These are phyloP conservation scores for Psophia crepitans DNA, from an alignment of 2,113 vertebrate genomes.

Conservation along the genomic window DNA sequence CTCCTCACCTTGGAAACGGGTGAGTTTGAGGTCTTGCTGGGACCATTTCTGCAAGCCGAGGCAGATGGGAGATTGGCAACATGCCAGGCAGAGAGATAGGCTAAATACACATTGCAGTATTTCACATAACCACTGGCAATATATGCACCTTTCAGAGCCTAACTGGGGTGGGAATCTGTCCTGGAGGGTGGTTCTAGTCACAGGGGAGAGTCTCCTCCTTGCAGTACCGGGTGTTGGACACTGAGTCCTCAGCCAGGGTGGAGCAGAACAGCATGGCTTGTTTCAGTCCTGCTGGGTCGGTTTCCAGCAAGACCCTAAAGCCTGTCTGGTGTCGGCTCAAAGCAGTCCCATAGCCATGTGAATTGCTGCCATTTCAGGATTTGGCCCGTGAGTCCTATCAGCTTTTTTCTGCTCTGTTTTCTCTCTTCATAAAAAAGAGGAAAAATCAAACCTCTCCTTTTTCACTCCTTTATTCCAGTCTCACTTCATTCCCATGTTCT, in stretches of 20 bases:
- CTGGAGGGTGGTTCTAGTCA: not conserved
- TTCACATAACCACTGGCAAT: not conserved
- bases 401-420: slow-evolving; percentile 7
- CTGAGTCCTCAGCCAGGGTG: not conserved
- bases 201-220: not conserved
- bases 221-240: not conserved
- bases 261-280: not conserved
- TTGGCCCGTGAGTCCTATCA: not conserved
- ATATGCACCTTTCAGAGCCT: slow-evolving; percentile 15
- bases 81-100: not conserved
- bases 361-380: not conserved
- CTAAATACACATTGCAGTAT: not conserved
- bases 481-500: not conserved
- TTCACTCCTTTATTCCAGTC: not conserved
- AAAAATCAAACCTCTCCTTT: not conserved
- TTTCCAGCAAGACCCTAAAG: not conserved
- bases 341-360: not conserved
- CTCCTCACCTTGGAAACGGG: not conserved
- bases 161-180: not conserved
- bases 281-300: not conserved
- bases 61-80: not conserved
- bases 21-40: not conserved
- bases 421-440: not conserved
- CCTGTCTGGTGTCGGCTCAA: not conserved
- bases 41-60: not conserved